Conservation (phyloP, 2,888 invertebrate species). For the Heliconius aoede region DNA sequence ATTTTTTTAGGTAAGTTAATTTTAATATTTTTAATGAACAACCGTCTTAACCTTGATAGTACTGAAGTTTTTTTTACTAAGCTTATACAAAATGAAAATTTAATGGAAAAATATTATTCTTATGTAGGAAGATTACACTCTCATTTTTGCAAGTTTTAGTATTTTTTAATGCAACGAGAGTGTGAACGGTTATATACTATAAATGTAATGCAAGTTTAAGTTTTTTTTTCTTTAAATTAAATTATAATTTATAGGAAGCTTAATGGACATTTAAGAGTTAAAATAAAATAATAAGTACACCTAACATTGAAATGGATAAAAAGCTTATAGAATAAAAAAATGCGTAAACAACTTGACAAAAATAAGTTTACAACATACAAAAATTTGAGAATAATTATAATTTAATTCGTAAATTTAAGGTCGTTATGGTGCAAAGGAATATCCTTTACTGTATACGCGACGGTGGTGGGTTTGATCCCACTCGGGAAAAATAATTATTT, state of each 20-base stretch:
- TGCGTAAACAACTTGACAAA: conserved; percentile 1
- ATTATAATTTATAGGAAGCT: background rate
- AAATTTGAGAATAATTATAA: background rate
- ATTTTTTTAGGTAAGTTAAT: too few relatives aligned
- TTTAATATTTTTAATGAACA: too few relatives aligned
- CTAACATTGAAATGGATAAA: background rate
- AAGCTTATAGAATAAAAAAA: background rate
- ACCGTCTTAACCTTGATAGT: too few relatives aligned
- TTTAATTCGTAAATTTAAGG: background rate
- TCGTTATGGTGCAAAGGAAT: background rate
- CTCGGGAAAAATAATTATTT: too few relatives aligned
- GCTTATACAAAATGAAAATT: too few relatives aligned
- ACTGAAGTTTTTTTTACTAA: too few relatives aligned
- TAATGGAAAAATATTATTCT: too few relatives aligned
- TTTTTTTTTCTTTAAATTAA: too few relatives aligned
- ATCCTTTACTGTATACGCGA: too few relatives aligned
- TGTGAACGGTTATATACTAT: too few relatives aligned
- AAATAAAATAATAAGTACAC: conserved; percentile 15
- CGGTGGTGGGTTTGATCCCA: too few relatives aligned
- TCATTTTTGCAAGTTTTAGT: background rate
- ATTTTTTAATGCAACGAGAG: background rate
- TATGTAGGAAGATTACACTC: background rate
- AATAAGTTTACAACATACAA: background rate
- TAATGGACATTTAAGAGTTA: background rate
- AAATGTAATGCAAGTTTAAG: too few relatives aligned